phyloP scores from a whole-genome alignment of 2,797 vertebrate genomes.

The Tapera naevia region DNA sequence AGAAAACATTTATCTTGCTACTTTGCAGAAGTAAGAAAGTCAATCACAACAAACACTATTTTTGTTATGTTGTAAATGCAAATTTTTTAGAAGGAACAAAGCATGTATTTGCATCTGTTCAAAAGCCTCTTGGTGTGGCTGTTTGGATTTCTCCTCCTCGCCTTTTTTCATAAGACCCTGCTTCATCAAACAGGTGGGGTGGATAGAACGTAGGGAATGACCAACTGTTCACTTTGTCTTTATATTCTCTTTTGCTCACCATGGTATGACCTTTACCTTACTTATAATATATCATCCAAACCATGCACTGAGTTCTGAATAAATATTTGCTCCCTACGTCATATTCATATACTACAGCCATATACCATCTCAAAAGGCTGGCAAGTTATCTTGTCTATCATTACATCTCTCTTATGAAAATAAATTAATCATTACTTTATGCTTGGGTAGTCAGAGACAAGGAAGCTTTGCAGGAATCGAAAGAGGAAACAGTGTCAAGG shows the following conservation, averaged over 20 bases:
- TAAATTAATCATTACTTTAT: not conserved
- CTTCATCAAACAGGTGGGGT: not conserved
- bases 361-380: not conserved
- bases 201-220: not conserved
- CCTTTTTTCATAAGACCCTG: not conserved
- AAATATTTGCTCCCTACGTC: not conserved
- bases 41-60: not conserved
- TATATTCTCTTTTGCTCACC: not conserved
- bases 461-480: not conserved
- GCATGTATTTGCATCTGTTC: not conserved
- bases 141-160: not conserved
- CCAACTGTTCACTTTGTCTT: not conserved
- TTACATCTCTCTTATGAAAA: not conserved
- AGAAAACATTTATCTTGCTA: not conserved
- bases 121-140: not conserved
- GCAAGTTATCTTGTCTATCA: not conserved
- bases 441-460: not conserved
- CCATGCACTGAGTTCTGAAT: not conserved
- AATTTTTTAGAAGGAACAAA: not conserved
- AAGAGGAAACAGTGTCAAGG: not conserved
- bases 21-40: not conserved
- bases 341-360: not conserved
- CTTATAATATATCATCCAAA: not conserved
- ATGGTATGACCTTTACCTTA: not conserved
- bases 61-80: not conserved